These are phyloP conservation scores for Biston stratarius DNA, from an alignment of 2,888 invertebrate genomes.

Conservation along the genomic window DNA sequence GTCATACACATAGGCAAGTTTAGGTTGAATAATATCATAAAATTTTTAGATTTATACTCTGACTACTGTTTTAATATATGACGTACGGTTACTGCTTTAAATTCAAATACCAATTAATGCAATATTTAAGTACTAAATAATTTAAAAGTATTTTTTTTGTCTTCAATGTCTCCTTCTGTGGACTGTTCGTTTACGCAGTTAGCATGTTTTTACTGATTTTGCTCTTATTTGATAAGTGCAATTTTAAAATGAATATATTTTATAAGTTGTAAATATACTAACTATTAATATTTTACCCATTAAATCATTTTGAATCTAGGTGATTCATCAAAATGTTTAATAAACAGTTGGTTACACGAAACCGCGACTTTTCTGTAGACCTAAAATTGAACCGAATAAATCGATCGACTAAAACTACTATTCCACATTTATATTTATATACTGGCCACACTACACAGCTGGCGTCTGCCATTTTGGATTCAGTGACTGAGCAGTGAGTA, in stretches of 20 bases:
- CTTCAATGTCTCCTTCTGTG: slow-evolving; percentile 6
- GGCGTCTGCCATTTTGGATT: slow-evolving; percentile 4
- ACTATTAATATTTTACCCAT: not conserved
- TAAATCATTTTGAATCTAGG: not conserved
- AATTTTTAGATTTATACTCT: too few species aligned
- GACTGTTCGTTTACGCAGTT: slow-evolving; percentile 6
- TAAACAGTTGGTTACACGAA: not conserved
- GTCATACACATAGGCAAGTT: too few species aligned
- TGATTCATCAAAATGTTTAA: not conserved
- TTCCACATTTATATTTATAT: not conserved
- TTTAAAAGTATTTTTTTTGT: not conserved
- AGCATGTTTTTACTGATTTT: slow-evolving; percentile 4
- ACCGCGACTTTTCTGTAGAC: too few species aligned
- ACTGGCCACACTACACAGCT: slow-evolving; percentile 3
- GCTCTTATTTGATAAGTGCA: slow-evolving; percentile 2
- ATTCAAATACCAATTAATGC: too few species aligned
- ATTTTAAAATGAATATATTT: slow-evolving; percentile 2
- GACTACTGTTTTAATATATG: too few species aligned
- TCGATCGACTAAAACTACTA: too few species aligned
- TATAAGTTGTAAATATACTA: not conserved
- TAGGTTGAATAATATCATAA: too few species aligned
- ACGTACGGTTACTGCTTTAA: too few species aligned
- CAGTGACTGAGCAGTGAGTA: not conserved
- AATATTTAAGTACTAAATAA: too few species aligned
- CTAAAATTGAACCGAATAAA: too few species aligned